Evolutionary conservation across 2,113 vertebrate genomes (phyloP), one percentile per base, ranked within the genome.

Genomic region (Urocitellus parryii): DNA sequence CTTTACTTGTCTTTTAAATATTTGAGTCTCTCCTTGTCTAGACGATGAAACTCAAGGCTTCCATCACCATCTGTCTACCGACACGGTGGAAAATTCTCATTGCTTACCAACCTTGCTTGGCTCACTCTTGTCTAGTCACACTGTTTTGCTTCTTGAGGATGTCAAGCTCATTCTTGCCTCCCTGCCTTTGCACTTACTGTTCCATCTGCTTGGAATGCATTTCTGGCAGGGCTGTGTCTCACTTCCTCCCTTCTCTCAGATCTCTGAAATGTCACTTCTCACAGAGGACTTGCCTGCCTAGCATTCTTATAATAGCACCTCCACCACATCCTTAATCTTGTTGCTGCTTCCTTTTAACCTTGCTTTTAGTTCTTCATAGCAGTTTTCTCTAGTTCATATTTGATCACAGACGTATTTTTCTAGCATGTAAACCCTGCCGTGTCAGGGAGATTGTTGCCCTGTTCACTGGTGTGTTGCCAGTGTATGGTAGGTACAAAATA

Each of bases 261-360:
- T 73, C 87, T 81, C 88, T 14, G 39, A 74, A 84, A 56, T 72
- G 16, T 22, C 37, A 82, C 9, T 61, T 29, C 53, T 84, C 70
- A 65, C 22, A 25, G 14, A 67, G 2, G 12, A 58, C 6, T 67
- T 72, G 37, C 17, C 37, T 37, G 42, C 45, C 51, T 29, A 29
- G 10, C 18, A 42, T 51, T 42, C 48, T 79, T 45, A 56, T 29
- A 65, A 32, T 7, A 32, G 2, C 51, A 14, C 45, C 22, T 20
- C 22, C 1, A 25, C n/a, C 1, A 9, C 0, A 2, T 12, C 34
- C 22, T 32, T 74, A 5, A 16, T 25, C 16, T 58, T 58, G 4
- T 34, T 8, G 48, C 48, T 42, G 4, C 7, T 56, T 85, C 39
- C 42, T 84, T 53, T 32, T 24, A 32, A 45, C 6, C 25, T 20